Conservation (phyloP, 2,888 invertebrate species). For the Bimastos eiseni region DNA sequence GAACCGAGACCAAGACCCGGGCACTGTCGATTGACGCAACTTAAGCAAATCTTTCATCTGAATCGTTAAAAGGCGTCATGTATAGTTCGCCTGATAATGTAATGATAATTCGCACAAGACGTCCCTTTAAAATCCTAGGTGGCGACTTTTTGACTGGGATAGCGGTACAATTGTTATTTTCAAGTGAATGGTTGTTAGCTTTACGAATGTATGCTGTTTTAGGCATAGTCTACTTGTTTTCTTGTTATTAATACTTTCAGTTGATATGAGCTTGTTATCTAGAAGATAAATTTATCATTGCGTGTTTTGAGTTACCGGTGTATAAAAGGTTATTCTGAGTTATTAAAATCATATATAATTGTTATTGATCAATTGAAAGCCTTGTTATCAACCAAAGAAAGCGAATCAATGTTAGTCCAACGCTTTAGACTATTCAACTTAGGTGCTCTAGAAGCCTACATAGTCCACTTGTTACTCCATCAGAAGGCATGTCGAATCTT, state of each 20-base stretch:
- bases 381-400: neutral
- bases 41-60: no score
- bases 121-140: neutral
- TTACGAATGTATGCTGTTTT: neutral
- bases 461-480: neutral
- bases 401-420: no score
- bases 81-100: neutral
- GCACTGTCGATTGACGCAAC: no score
- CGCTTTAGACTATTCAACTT: neutral
- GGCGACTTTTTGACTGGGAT: neutral
- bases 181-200: neutral
- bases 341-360: neutral
- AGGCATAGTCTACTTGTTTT: neutral
- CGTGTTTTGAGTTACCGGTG: neutral
- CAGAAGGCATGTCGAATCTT: neutral
- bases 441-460: neutral
- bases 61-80: no score
- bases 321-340: neutral
- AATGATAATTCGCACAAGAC: neutral
- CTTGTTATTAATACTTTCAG: neutral
- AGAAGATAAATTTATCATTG: neutral
- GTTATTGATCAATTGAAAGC: neutral
- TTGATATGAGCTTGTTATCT: neutral
- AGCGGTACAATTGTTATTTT: neutral
- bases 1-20: neutral